A percentile compares a stretch with the other conserved stretches of the same genome.
phyloP scores from a whole-genome alignment of 2,113 vertebrate species.

The Erpornis zantholeuca region DNA sequence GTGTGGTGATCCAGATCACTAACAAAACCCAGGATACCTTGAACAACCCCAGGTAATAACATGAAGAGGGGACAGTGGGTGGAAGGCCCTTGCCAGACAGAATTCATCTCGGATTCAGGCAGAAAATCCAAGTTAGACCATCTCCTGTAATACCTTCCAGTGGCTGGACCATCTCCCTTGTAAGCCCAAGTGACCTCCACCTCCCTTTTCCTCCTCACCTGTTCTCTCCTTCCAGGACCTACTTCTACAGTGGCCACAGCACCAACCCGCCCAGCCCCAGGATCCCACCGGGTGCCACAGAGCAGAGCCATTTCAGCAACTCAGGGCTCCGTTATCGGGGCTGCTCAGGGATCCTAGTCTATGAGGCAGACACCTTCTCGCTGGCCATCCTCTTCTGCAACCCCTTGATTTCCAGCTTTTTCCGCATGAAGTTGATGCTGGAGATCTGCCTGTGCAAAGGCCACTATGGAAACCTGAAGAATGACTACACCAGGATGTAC shows the following conservation, averaged over 20 bases:
- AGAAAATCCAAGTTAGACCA: neutral
- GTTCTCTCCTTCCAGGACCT: neutral
- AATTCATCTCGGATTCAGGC: neutral
- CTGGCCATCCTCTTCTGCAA: neutral
- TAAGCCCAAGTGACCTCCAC: neutral
- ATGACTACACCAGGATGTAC: neutral
- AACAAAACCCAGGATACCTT: neutral
- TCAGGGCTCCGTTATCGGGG: rapidly evolving
- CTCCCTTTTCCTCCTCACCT: no score
- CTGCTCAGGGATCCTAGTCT: neutral
- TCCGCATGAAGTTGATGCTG: neutral
- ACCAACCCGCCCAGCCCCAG: neutral
- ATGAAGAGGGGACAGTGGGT: neutral
- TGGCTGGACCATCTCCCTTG: neutral
- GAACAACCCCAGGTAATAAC: neutral
- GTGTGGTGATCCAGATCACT: neutral
- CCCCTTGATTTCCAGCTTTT: neutral
- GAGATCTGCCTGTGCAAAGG: neutral
- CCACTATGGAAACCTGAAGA: neutral
- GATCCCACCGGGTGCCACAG: neutral
- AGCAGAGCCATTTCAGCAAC: neutral
- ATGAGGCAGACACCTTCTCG: neutral
- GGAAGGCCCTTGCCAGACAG: neutral
- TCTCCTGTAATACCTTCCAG: neutral
- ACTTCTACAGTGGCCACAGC: neutral